Percentiles rank a stretch among this genome's conserved stretches.
Conservation (phyloP, 2,113 vertebrate species). For the Chionodraco myersi region DNA sequence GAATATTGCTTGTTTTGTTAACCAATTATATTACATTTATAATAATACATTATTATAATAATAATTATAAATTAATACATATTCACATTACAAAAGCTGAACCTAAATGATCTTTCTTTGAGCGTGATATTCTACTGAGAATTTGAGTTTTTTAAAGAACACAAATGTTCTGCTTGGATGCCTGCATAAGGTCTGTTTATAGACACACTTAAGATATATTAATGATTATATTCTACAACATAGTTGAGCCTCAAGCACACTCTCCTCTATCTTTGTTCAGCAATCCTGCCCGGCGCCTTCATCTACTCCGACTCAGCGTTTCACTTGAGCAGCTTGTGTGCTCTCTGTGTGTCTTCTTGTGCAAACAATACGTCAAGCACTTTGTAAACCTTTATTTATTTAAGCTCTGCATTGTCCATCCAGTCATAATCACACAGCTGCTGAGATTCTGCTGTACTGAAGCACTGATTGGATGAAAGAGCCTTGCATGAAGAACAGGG, state of each 20-base stretch:
- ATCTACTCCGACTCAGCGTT: conserved; percentile 8
- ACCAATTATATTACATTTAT: too few relatives aligned
- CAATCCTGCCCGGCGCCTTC: neutral
- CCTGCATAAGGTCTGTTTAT: too few relatives aligned
- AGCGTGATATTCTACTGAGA: too few relatives aligned
- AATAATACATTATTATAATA: too few relatives aligned
- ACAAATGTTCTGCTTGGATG: too few relatives aligned
- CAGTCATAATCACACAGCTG: neutral
- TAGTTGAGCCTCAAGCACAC: neutral
- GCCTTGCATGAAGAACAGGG: neutral
- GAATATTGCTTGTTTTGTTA: too few relatives aligned
- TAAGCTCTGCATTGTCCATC: conserved; percentile 13
- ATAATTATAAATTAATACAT: too few relatives aligned
- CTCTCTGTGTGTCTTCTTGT: neutral
- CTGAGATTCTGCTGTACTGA: conserved; percentile 18
- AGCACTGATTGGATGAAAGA: neutral
- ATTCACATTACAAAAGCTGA: too few relatives aligned
- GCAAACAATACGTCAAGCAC: conserved; percentile 5
- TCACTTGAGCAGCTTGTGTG: conserved; percentile 18
- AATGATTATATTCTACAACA: too few relatives aligned
- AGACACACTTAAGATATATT: too few relatives aligned
- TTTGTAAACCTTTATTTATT: conserved; percentile 30
- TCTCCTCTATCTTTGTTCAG: neutral
- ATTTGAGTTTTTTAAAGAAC: too few relatives aligned
- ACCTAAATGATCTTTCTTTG: too few relatives aligned